Base-by-base conservation (phyloP, 2,888 invertebrate genomes). In the Netelia inedita region DNA sequence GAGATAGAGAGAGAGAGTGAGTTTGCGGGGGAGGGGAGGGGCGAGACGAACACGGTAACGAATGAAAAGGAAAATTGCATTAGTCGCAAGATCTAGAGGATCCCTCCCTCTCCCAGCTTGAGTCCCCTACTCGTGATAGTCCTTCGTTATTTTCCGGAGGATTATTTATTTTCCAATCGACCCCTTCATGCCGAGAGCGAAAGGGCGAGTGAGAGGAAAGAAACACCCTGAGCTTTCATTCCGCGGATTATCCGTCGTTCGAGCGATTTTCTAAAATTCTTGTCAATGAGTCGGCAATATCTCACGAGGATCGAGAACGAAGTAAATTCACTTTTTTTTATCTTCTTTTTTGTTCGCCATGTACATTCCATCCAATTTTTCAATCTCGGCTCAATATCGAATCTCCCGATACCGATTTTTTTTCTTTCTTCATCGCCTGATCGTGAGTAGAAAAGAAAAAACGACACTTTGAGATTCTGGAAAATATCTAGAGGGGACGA, bases 1-100 rank as follows among this genome's bases (percentile, higher is more conserved):
- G 57, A 21, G 5, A 21, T 8, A 57, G 19, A 19, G 1, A 35
- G 5, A 6, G 35, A 35, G 28, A 35, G 28, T 0, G 35, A 35
- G 35, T 1, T 5, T 28, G 35, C 6, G 35, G 3, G 3, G 35
- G 35, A 6, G 3, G 35, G 35, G 5, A 28, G 6, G 43, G 35
- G 11, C 2, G 19, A 21, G 23, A 50, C 19, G 11, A 28, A 63
- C 23, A 19, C 23, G 19, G 59, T 35, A 81, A 84, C 81, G 73
- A 84, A 84, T 81, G 66, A 84, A 81, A 80, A 80, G 72, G 46
- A 78, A 76, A 81, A 84, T 84, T 84, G 84, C 76, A 81, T 84
- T 78, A 80, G 76, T 78, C 43, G 68, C 35, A 35, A 61, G 16
- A 72, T n/a, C 53, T 28, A 68, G 69, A 66, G 73, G 35, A 57